Percentiles rank a stretch among this genome's conserved stretches.
Evolutionary conservation across 2,888 invertebrate species (phyloP).

Genomic region (Chymomyza fuscimana): DNA sequence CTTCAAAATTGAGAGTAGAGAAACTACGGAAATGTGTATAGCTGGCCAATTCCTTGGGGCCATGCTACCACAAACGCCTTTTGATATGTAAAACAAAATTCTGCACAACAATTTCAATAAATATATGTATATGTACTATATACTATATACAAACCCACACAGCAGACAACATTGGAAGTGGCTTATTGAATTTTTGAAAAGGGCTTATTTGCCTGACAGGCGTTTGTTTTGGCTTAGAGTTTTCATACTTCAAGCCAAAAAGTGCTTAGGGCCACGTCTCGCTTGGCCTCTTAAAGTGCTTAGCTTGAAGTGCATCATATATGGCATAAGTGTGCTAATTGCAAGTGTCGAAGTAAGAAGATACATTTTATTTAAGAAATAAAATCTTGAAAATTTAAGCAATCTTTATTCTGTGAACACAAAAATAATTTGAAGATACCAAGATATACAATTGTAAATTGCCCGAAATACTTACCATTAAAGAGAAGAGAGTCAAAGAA

Average conservation of each 20-base stretch:
- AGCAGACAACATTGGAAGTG: conserved; percentile 15
- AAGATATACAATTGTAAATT: too few relatives aligned
- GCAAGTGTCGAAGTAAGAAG: neutral
- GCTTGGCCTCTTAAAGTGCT: neutral
- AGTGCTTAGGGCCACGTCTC: conserved; percentile 23
- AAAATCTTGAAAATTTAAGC: too few relatives aligned
- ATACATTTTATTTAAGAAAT: too few relatives aligned
- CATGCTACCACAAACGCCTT: conserved; percentile 49
- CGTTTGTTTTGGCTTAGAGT: conserved; percentile 28
- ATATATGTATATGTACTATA: conserved; percentile 47
- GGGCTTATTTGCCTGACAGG: conserved; percentile 23
- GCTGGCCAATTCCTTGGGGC: conserved; percentile 30
- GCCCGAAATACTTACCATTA: too few relatives aligned
- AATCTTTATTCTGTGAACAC: too few relatives aligned
- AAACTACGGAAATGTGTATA: neutral
- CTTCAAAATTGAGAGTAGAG: conserved; percentile 8
- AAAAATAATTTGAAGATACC: too few relatives aligned
- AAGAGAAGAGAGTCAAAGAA: too few relatives aligned
- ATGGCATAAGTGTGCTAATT: neutral
- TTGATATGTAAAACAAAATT: conserved; percentile 72
- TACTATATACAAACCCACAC: conserved; percentile 29
- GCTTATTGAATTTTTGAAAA: conserved; percentile 70
- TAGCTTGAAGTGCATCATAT: neutral
- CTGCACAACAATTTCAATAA: conserved; percentile 70
- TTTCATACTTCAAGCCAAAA: conserved; percentile 41